Conservation (phyloP, 2,797 vertebrate genomes). For the Austrolebias charrua region DNA sequence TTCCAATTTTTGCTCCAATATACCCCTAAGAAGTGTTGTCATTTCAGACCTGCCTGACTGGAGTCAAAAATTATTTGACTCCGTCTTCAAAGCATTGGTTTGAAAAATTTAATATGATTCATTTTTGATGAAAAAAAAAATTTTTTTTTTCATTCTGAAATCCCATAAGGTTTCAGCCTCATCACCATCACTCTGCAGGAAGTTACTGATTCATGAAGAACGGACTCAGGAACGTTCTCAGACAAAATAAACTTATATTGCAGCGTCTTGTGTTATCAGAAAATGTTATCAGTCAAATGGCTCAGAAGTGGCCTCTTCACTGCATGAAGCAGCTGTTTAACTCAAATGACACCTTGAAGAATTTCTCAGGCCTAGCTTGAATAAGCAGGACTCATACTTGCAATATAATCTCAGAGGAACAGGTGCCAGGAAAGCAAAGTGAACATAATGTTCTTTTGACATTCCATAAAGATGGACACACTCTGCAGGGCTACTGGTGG, state of each 20-base stretch:
- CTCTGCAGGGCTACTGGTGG: too few relatives aligned
- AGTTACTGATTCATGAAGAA: slow-evolving; percentile 23
- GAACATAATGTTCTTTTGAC: too few relatives aligned
- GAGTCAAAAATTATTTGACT: slow-evolving; percentile 23
- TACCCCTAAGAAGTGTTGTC: slow-evolving; percentile 13
- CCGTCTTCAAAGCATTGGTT: slow-evolving; percentile 16
- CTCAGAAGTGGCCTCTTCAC: slow-evolving; percentile 33
- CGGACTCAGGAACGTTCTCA: slow-evolving; percentile 3
- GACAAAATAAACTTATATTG: slow-evolving; percentile 17
- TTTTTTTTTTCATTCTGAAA: neutral
- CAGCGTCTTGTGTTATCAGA: slow-evolving; percentile 3
- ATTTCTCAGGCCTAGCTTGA: slow-evolving; percentile 46
- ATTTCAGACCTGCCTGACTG: slow-evolving; percentile 2
- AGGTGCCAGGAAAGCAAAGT: neutral
- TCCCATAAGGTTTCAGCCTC: slow-evolving; percentile 14
- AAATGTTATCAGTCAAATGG: slow-evolving; percentile 17
- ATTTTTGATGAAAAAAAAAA: slow-evolving; percentile 18
- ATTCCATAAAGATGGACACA: too few relatives aligned
- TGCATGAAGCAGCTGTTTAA: slow-evolving; percentile 47
- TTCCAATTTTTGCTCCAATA: slow-evolving; percentile 37
- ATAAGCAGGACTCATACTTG: slow-evolving; percentile 44
- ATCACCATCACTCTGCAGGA: slow-evolving; percentile 1
- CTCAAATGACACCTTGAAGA: slow-evolving; percentile 50
- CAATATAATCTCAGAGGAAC: slow-evolving; percentile 44
- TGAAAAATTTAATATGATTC: neutral